Evolutionary conservation across 1,140 invertebrate species (phyloP), one percentile per base, ranked within the genome.

Genomic region (Leptinotarsa texana): DNA sequence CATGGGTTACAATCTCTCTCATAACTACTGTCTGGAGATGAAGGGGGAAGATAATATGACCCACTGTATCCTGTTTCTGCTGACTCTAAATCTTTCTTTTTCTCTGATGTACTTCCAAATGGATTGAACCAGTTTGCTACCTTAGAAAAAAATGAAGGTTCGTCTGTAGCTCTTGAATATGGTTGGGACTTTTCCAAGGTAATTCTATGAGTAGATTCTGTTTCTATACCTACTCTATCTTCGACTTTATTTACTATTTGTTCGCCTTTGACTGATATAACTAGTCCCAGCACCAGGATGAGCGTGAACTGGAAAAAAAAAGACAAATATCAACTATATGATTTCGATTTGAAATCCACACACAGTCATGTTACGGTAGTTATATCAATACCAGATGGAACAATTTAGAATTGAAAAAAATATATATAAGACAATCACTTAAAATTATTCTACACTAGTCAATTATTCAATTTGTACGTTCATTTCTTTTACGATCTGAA

Each of bases 1-100:
- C 93, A 95, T 69, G 91, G 87, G 81, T 92, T 91, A 79, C 93
- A 94, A 72, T 88, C 86, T 80, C 87, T 88, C 62, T 86, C 79
- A 17, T 72, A 42, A 22, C 67, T 65, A 27, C 42, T 27, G 21
- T 73, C n/a, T n/a, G 21, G 13, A 15, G 22, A n/a, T 11, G 66
- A 15, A 24, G 69, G 13, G 17, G 71, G 71, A 6, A 73, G 48
- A 65, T 73, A 73, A n/a, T 73, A 42, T 17, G 21, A 48, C 11
- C 62, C 61, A 49, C 57, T 47, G 62, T 33, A 70, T 18, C 69
- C 24, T 57, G 47, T 57, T 61, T 51, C 69, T 24, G 69, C 47
- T 66, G 71, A n/a, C 5, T 33, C 47, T 48, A 47, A 21, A 15
- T 73, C 71, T 15, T 73, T 65, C 11, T 73, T 65, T 49, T 69